Base-by-base conservation (phyloP, 2,113 vertebrate species). In the Abramis brama region DNA sequence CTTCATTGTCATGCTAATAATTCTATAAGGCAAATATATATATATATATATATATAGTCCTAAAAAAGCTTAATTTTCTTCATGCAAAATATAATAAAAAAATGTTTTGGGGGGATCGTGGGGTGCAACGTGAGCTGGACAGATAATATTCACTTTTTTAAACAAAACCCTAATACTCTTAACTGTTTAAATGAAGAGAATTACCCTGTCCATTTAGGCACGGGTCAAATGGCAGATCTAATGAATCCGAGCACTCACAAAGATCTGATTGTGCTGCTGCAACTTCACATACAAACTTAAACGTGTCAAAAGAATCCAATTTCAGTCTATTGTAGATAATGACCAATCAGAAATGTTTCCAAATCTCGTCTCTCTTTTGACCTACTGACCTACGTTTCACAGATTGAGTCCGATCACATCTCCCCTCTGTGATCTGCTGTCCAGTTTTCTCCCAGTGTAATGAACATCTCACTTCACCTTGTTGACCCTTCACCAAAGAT, bases 261-360 rank as follows among this genome's bases (percentile, higher is more conserved):
- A 57, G 60, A 85, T 79, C 27, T 1, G 75, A 52, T 70, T 50
- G 27, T 27, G 62, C 60, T 68, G 77, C 21, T 52, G 66, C 30
- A 85, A 45, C 62, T 70, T 50, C n/a, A 33, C 30, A 79, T 12
- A 70, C 45, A 57, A 62, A 47, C 25, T 68, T 47, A 85, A 52
- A 59, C 50, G 3, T 15, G 6, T 39, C 27, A 73, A 62, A 60
- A 43, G 2, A 45, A 81, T 30, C 5, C 43, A 81, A 50, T 30
- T 47, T 60, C 36, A 66, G n/a, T 64, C 59, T 4, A 62, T 50
- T 21, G 39, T 64, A 43, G 39, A 81, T 4, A 30, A 64, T 55
- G 19, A 33, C 19, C 62, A 66, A 55, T 30, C 13, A 47, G 79
- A 50, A 66, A 81, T 50, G 59, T 27, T 47, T 81, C 15, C 57